These are phyloP conservation scores for Lytechinus pictus DNA, from an alignment of 35 echinoderm and acorn worm species.

Conservation along the genomic window DNA sequence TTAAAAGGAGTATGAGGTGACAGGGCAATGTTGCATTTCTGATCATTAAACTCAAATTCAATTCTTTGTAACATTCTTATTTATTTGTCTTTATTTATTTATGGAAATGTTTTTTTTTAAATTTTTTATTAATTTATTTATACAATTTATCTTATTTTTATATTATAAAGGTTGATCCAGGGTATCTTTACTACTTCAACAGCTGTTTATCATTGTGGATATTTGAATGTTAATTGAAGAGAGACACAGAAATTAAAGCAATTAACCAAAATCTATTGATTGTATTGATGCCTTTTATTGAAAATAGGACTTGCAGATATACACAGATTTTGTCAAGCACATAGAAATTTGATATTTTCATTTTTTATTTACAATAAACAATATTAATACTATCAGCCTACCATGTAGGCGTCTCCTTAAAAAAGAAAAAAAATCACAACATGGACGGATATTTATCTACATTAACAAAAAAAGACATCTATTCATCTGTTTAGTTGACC, in stretches of 20 bases:
- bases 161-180: no score
- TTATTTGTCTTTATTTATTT: no score
- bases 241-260: neutral
- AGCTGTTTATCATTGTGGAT: neutral
- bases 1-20: no score
- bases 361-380: neutral
- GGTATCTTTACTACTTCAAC: neutral
- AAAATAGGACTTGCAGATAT: neutral
- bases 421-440: neutral
- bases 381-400: neutral
- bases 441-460: neutral
- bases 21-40: no score
- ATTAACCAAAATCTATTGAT: neutral
- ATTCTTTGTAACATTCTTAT: no score
- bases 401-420: neutral
- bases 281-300: neutral
- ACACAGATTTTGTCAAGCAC: neutral
- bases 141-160: no score
- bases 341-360: neutral
- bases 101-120: no score
- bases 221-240: neutral
- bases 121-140: no score
- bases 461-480: neutral
- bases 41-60: no score
- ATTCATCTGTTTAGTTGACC: neutral